A percentile compares a stretch with the other conserved stretches of the same genome.
These are phyloP conservation scores for Hydropotes inermis DNA, from an alignment of 2,113 vertebrate genomes.

Conservation along the genomic window DNA sequence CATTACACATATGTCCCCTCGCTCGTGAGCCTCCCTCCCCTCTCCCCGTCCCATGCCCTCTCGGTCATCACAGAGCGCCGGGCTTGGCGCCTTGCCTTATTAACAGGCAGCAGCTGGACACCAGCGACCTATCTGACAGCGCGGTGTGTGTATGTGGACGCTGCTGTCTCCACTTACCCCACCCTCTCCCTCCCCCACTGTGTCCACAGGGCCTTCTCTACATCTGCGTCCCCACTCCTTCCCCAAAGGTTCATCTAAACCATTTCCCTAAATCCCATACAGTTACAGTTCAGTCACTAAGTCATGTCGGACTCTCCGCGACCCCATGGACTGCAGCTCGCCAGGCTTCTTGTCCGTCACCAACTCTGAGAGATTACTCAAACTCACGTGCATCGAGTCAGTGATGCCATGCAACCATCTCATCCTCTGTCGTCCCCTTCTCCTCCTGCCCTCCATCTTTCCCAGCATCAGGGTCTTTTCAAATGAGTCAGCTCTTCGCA, in stretches of 20 bases:
- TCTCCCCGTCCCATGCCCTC: not conserved
- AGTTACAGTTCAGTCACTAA: not conserved
- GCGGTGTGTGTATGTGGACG: accelerated
- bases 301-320: accelerated
- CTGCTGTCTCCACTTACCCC: not conserved
- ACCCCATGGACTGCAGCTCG: not conserved
- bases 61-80: accelerated
- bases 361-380: not conserved
- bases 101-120: not conserved
- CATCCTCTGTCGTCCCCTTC: accelerated
- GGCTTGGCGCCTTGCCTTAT: not conserved
- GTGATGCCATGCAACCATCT: not conserved
- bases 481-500: not conserved
- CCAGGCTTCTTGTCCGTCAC: not conserved
- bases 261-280: not conserved
- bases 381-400: not conserved
- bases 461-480: not conserved
- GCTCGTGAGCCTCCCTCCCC: not conserved
- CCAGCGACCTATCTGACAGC: not conserved
- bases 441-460: accelerated
- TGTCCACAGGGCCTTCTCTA: not conserved
- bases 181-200: not conserved
- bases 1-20: accelerated
- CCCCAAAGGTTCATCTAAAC: not conserved
- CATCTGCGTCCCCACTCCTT: not conserved